phyloP scores from a whole-genome alignment of 2,888 invertebrate genomes.

The Tuberolachnus salignus region DNA sequence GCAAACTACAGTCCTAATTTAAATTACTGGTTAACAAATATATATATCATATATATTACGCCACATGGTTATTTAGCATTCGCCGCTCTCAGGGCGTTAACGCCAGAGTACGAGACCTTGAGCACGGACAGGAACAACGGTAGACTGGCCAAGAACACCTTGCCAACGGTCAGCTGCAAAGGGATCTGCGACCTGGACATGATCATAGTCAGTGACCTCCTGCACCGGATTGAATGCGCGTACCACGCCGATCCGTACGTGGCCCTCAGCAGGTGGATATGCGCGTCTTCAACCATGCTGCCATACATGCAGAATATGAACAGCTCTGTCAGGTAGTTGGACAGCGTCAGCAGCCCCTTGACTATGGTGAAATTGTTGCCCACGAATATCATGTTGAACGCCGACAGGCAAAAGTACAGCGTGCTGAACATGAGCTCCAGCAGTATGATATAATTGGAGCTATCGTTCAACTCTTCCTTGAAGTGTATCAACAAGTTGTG shows the following conservation, averaged over 20 bases:
- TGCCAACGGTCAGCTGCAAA: slow-evolving; percentile 14
- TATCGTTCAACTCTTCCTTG: slow-evolving; percentile 29
- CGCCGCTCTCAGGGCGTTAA: slow-evolving; percentile 24
- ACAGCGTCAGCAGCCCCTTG: slow-evolving; percentile 13
- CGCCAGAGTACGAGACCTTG: slow-evolving; percentile 30
- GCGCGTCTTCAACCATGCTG: no score
- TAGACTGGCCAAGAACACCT: slow-evolving; percentile 24
- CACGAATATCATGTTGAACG: slow-evolving; percentile 37
- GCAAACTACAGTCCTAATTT: no score
- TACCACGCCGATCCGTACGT: slow-evolving; percentile 10
- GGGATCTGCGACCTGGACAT: slow-evolving; percentile 11
- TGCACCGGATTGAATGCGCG: neutral
- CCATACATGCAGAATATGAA: slow-evolving; percentile 41
- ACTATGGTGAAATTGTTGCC: slow-evolving; percentile 24
- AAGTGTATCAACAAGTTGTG: neutral
- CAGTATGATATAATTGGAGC: slow-evolving; percentile 20
- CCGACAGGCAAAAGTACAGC: slow-evolving; percentile 25
- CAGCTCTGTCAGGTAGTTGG: slow-evolving; percentile 27
- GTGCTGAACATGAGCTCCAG: slow-evolving; percentile 34
- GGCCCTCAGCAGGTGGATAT: no score
- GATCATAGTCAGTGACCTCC: neutral
- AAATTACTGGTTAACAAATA: no score
- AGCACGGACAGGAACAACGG: slow-evolving; percentile 34
- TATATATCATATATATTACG: no score
- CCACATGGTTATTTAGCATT: slow-evolving; percentile 18